These are phyloP conservation scores for Plagodis pulveraria DNA, from an alignment of 2,888 invertebrate species.

Conservation along the genomic window DNA sequence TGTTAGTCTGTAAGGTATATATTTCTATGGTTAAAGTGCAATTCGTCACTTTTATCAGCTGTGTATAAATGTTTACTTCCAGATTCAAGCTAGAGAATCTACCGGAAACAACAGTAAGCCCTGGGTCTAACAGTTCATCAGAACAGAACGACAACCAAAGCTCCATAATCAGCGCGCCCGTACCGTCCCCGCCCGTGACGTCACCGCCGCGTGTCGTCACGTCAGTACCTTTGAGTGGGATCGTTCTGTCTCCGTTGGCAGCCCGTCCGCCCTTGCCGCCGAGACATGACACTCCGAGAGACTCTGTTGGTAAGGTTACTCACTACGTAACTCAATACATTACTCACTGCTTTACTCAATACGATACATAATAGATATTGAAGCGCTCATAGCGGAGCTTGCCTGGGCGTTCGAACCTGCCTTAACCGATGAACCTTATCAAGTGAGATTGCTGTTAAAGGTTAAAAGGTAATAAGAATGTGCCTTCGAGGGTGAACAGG, in stretches of 20 bases:
- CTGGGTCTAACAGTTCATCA: constrained; percentile 79
- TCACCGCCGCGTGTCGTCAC: constrained; percentile 30
- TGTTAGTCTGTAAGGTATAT: no score
- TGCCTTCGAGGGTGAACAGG: no score
- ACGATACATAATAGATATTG: neutral
- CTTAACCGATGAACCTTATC: no score
- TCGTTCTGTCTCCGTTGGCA: constrained; percentile 63
- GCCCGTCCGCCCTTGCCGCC: constrained; percentile 71
- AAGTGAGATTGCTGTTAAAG: no score
- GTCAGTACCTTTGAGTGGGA: constrained; percentile 39
- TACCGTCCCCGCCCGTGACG: constrained; percentile 39
- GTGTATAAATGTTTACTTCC: constrained; percentile 29
- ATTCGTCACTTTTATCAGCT: no score
- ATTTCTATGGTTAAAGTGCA: no score
- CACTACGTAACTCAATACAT: neutral
- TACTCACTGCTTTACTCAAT: neutral
- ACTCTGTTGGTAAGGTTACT: constrained; percentile 56
- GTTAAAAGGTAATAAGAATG: no score
- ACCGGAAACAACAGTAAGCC: constrained; percentile 75
- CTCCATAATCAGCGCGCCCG: constrained; percentile 70
- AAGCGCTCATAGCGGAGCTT: no score
- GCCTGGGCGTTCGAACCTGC: no score
- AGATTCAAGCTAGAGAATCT: constrained; percentile 74
- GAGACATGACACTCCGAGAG: constrained; percentile 66
- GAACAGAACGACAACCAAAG: constrained; percentile 78